Percentiles rank a stretch among this genome's conserved stretches.
Conservation (phyloP, 1,140 invertebrate genomes). For the Drosophila murphyi region DNA sequence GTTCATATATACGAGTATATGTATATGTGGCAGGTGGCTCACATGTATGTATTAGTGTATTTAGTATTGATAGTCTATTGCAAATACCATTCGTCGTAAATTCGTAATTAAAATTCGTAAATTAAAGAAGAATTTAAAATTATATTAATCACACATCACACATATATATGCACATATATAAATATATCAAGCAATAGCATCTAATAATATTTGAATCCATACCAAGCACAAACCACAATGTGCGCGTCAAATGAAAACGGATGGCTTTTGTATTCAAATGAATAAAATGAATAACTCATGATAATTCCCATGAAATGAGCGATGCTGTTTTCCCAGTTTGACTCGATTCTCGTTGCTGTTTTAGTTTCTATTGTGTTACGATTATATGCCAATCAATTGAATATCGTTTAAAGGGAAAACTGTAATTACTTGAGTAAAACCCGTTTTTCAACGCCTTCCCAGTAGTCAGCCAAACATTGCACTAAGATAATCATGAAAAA, state of each 20-base stretch:
- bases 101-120: no score
- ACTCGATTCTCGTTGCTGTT: background rate
- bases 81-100: no score
- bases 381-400: conserved; percentile 49
- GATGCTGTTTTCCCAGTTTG: background rate
- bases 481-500: background rate
- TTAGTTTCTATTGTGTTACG: background rate
- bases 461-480: conserved; percentile 10
- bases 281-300: background rate
- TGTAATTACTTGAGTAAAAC: conserved; percentile 53
- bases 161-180: no score
- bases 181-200: background rate
- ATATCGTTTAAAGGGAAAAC: conserved; percentile 42
- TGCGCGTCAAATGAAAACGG: background rate
- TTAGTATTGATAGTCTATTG: no score
- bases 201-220: background rate
- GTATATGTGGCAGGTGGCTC: no score
- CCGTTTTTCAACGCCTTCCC: conserved; percentile 32
- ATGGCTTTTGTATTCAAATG: conserved; percentile 1
- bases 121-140: no score
- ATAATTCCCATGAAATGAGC: background rate
- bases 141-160: no score
- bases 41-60: no score
- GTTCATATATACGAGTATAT: no score
- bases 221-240: background rate